Conservation (phyloP, 2,888 invertebrate species). For the Carabus problematicus region DNA sequence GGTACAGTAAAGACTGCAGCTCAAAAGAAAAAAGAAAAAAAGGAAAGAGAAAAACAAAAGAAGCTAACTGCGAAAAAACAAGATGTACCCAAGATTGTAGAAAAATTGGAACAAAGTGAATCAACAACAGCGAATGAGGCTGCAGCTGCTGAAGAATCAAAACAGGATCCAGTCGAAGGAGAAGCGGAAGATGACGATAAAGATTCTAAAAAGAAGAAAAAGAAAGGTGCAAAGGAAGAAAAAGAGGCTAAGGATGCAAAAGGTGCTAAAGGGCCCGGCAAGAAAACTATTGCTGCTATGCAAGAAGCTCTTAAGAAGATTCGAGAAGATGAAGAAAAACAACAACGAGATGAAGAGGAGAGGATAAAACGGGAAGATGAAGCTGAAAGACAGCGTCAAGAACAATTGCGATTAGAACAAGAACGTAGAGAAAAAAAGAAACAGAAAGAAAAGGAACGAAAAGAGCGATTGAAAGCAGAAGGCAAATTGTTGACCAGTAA, state of each 20-base stretch:
- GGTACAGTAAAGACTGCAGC: constrained; percentile 79
- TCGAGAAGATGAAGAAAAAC: constrained; percentile 87
- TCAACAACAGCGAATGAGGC: constrained; percentile 50
- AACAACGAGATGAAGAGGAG: constrained; percentile 80
- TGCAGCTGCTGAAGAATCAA: constrained; percentile 57
- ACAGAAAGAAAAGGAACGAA: constrained; percentile 90
- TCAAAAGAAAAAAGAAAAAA: constrained; percentile 90
- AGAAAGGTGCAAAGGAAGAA: constrained; percentile 60
- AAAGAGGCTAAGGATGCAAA: constrained; percentile 66
- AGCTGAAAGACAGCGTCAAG: constrained; percentile 74
- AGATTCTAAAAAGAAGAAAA: constrained; percentile 61
- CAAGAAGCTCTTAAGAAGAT: constrained; percentile 88
- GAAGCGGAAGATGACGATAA: constrained; percentile 57
- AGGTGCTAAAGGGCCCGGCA: constrained; percentile 76
- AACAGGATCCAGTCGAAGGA: constrained; percentile 53
- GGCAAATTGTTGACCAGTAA: constrained; percentile 93
- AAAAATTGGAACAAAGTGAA: constrained; percentile 46
- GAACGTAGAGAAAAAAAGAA: constrained; percentile 89
- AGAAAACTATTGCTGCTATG: constrained; percentile 88
- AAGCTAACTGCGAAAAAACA: constrained; percentile 73
- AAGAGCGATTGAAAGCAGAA: constrained; percentile 93
- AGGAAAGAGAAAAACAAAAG: constrained; percentile 80
- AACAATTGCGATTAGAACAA: constrained; percentile 80
- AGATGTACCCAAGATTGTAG: constrained; percentile 50
- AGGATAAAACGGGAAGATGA: constrained; percentile 76